Conservation (phyloP, 1,140 invertebrate genomes). For the Mizuhopecten yessoensis region DNA sequence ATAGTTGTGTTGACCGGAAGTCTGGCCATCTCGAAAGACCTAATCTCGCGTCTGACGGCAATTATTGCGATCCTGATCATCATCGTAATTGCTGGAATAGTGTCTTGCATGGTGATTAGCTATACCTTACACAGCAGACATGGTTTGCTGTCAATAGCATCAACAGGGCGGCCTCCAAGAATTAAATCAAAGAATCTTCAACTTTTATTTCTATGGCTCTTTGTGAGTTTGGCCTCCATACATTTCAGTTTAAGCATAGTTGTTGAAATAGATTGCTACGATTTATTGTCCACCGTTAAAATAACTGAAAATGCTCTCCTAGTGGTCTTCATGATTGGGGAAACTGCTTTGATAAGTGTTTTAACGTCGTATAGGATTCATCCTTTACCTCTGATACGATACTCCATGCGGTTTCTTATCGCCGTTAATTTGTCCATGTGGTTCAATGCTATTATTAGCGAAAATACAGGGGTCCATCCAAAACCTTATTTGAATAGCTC, state of each 20-base stretch:
- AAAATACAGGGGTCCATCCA: background rate
- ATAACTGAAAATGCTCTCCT: background rate
- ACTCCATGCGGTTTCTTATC: background rate
- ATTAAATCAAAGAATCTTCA: constrained; percentile 1
- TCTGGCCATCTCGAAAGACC: background rate
- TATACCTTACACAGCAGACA: background rate
- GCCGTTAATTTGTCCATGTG: background rate
- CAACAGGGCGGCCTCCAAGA: background rate
- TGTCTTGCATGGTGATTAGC: background rate
- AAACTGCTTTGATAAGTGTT: background rate
- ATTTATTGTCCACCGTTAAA: background rate
- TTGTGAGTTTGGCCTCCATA: background rate
- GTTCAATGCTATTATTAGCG: background rate
- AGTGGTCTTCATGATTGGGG: background rate
- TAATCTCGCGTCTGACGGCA: background rate
- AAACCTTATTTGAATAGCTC: background rate
- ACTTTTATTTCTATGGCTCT: background rate
- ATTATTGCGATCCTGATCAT: background rate
- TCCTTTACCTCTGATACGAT: background rate
- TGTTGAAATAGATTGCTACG: background rate
- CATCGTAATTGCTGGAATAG: background rate
- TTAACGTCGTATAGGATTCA: background rate
- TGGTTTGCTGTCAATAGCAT: background rate
- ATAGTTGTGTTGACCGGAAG: background rate
- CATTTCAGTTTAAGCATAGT: background rate